phyloP scores from a whole-genome alignment of 92 coral and sea anemone genomes.

The Pocillopora grandis region DNA sequence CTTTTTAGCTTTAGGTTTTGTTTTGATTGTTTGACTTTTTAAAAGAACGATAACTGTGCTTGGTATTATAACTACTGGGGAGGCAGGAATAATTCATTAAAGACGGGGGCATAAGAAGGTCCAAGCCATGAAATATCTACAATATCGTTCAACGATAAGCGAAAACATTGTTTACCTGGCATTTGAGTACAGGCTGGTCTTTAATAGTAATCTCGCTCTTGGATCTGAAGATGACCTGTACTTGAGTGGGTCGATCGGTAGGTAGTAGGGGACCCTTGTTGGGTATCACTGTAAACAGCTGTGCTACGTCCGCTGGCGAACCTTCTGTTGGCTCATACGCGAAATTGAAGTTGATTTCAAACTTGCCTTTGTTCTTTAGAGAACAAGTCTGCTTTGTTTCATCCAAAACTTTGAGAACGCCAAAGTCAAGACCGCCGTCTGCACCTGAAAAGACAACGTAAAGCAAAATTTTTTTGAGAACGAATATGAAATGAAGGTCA shows the following conservation, averaged over 20 bases:
- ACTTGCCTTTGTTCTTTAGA: constrained; percentile 95
- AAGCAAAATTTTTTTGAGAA: background rate
- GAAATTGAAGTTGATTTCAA: constrained; percentile 95
- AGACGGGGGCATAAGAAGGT: background rate
- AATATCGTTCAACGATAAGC: background rate
- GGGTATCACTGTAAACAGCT: constrained; percentile 88
- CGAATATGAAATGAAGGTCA: background rate
- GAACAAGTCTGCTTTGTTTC: constrained; percentile 96
- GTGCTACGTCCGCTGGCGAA: constrained; percentile 68
- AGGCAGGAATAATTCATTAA: background rate
- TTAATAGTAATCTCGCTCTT: constrained; percentile 87
- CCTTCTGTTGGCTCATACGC: constrained; percentile 77
- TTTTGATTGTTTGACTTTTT: too few relatives aligned
- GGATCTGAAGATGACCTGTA: constrained; percentile 92
- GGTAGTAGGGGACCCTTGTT: constrained; percentile 90
- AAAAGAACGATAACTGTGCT: background rate
- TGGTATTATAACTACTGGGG: background rate
- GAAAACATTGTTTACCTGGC: constrained; percentile 70
- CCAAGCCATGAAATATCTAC: background rate
- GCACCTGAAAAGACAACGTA: constrained; percentile 66
- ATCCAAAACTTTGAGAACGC: constrained; percentile 92
- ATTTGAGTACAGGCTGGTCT: constrained; percentile 88
- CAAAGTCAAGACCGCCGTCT: constrained; percentile 99
- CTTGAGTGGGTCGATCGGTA: constrained; percentile 97
- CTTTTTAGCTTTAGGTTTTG: too few relatives aligned